phyloP scores from a whole-genome alignment of 2,113 vertebrate genomes.

The Sapayoa aenigma region DNA sequence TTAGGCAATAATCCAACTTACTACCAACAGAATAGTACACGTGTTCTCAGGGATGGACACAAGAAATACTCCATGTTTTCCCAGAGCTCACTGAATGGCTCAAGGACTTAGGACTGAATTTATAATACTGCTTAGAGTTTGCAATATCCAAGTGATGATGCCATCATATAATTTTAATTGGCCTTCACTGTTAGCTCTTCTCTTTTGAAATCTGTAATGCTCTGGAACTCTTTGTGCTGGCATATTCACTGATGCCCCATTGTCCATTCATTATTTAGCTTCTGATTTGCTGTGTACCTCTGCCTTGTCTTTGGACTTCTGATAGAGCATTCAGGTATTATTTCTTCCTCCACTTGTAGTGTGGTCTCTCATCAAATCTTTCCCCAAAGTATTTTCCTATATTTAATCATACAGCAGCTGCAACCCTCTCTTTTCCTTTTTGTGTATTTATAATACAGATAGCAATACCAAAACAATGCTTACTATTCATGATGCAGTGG shows the following conservation, averaged over 20 bases:
- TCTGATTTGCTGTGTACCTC: neutral
- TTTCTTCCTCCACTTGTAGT: neutral
- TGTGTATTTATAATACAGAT: neutral
- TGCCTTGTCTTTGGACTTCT: neutral
- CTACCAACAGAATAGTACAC: neutral
- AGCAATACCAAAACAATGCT: neutral
- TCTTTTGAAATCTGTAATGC: neutral
- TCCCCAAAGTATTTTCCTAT: neutral
- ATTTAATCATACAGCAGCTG: constrained; percentile 12
- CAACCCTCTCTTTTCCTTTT: neutral
- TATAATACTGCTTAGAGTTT: neutral
- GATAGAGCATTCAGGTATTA: constrained; percentile 2
- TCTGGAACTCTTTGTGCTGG: neutral
- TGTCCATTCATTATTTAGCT: constrained; percentile 19
- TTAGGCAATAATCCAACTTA: neutral
- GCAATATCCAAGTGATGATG: neutral
- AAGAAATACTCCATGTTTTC: neutral
- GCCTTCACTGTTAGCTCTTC: neutral
- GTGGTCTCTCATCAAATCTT: neutral
- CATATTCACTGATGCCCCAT: neutral
- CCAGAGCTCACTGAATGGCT: neutral
- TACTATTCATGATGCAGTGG: constrained; percentile 1
- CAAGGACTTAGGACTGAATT: neutral
- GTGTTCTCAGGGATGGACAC: neutral
- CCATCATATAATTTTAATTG: neutral